Base-by-base conservation (phyloP, 2,888 invertebrate species). In the Nymphalis polychloros region DNA sequence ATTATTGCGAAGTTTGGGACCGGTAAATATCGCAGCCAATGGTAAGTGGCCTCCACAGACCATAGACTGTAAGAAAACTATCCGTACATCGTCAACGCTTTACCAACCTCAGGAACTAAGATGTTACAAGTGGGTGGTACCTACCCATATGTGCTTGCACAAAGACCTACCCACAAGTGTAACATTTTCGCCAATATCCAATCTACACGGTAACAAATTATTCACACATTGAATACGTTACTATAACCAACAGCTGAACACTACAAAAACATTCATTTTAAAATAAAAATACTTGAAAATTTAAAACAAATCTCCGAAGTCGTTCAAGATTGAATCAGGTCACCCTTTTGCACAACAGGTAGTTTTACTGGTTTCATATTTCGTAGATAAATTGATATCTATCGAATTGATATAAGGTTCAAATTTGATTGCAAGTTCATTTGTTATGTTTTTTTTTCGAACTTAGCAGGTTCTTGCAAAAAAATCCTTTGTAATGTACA, bases 341-440 rank as follows among this genome's bases (percentile, higher is more conserved):
- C 68, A 67, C 68, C 73, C 71, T 68, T 73, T 73, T 72, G 71
- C 71, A 72, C 73, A 73, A 72, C 73, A 73, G 73, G 73, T 73
- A 73, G 70, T 53, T 68, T 55, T 66, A n/a, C n/a, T n/a, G 35
- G 13, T 23, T 7, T 50, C 60, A n/a, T n/a, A 13, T 50, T 6
- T 35, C n/a, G 4, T 31, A 16, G 13, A 20, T n/a, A 8, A 20
- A 35, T 35, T 57, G 8, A 5, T 13, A 13, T 41, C 41, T 35
- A 41, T 1, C 2, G 2, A 1, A 13, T 41, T 10, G 3, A 16
- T 10, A 5, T 41, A 57, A 57, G 41, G 57, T 35, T n/a, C 10
- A 19, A 35, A 35, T 57, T 41, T 10, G 10, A 4, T 57, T 57
- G 35, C 13, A 10, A 5, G 1, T 57, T 19, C 2, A 46, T 16